Evolutionary conservation across 2,888 invertebrate genomes (phyloP).

Genomic region (Folsomia candida): DNA sequence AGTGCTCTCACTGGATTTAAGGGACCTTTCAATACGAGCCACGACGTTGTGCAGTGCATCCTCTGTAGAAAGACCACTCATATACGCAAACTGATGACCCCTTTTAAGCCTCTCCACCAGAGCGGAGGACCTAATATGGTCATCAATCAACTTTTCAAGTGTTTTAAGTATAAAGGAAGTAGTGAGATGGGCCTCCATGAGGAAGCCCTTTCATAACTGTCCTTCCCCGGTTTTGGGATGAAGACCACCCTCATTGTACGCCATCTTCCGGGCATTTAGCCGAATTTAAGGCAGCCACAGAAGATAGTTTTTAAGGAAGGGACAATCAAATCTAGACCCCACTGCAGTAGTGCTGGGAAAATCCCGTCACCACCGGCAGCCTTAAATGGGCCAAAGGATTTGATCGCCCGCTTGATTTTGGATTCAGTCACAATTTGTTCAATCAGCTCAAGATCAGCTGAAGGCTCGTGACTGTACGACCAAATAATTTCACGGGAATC

Average conservation of each 20-base stretch:
- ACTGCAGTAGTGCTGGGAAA: conserved; percentile 20
- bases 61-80: too few relatives aligned
- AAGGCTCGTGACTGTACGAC: not conserved
- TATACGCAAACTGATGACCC: too few relatives aligned
- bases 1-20: too few relatives aligned
- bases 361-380: conserved; percentile 30
- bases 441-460: not conserved
- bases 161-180: too few relatives aligned
- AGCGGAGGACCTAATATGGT: too few relatives aligned
- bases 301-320: not conserved
- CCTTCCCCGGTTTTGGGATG: too few relatives aligned
- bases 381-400: conserved; percentile 21
- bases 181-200: conserved; percentile 26
- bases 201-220: conserved; percentile 7
- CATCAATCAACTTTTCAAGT: too few relatives aligned
- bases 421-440: not conserved
- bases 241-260: conserved; percentile 15
- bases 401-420: not conserved
- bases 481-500: not conserved
- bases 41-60: too few relatives aligned
- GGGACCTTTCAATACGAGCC: too few relatives aligned
- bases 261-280: conserved; percentile 15
- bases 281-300: not conserved
- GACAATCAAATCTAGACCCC: not conserved
- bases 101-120: too few relatives aligned